phyloP scores from a whole-genome alignment of 2,888 invertebrate genomes.

The Tetramorium bicarinatum region DNA sequence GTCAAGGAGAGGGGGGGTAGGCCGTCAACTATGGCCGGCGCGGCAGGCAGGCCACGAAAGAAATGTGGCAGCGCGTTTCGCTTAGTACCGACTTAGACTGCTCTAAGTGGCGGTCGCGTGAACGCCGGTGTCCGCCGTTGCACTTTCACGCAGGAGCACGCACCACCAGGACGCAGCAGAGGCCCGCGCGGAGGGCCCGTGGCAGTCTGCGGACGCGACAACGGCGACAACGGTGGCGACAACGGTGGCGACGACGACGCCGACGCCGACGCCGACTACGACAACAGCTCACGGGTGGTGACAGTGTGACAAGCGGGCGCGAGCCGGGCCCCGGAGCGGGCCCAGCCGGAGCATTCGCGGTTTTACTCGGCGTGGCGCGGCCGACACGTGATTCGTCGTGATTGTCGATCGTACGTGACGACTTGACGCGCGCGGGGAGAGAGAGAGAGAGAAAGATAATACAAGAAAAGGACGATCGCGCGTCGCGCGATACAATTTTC shows the following conservation, averaged over 20 bases:
- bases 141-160: conserved; percentile 32
- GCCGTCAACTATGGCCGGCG: conserved; percentile 84
- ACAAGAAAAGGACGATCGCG: conserved; percentile 3
- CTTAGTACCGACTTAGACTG: conserved; percentile 85
- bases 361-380: neutral
- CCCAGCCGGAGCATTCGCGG: neutral
- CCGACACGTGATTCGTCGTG: conserved; percentile 51
- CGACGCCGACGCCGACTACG: too few relatives aligned
- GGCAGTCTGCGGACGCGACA: conserved; percentile 25
- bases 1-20: conserved; percentile 64
- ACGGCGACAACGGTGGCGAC: conserved; percentile 19
- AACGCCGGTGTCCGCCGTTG: conserved; percentile 67
- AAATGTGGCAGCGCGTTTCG: conserved; percentile 84
- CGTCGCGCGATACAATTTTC: conserved; percentile 16
- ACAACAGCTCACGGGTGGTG: conserved; percentile 25
- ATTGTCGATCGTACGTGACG: conserved; percentile 58
- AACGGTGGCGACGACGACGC: neutral
- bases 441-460: conserved; percentile 29
- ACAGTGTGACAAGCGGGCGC: conserved; percentile 34
- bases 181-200: conserved; percentile 26
- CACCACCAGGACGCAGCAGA: conserved; percentile 4
- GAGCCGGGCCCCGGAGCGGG: conserved; percentile 25
- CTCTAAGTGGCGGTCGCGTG: conserved; percentile 81
- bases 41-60: conserved; percentile 83
- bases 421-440: neutral